Evolutionary conservation across 2,888 invertebrate genomes (phyloP), one percentile per base, ranked within the genome.

Genomic region (Eucriotettix oculatus): DNA sequence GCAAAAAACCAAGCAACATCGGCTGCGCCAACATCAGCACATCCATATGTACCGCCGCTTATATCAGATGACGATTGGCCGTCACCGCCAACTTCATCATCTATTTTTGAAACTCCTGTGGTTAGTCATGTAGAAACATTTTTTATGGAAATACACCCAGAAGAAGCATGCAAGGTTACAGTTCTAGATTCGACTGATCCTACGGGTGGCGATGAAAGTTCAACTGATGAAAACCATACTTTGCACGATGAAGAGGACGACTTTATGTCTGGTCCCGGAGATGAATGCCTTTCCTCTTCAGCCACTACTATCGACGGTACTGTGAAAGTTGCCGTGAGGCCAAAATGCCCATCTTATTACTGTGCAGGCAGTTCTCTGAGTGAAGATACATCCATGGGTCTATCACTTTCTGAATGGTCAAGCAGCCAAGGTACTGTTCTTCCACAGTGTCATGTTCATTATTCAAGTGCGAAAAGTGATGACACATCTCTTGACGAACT

Each of bases 361-460:
- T 56, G 60, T 54, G 54, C 58, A 17, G 61, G 89, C 66, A 86
- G 88, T 67, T 86, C 88, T 0, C 88, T 89, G 73, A 89, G 90
- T 10, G 90, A 90, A 72, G 90, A 90, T 68, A 90, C 90, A 0
- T 90, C 90, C 0, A 85, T 90, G 90, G 90, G 61, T 16, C 74
- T 90, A 42, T 90, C 90, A 68, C 84, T 89, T 68, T 90, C 90
- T 3, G 90, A 91, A 69, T 90, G 90, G 89, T 90, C 90, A 0
- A 90, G 89, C 48, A 90, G 89, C 58, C 90, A 89, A 0, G 90
- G 87, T 66, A 90, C 90, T 0, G 90, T 90, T 1, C 82, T 86
- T 1, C 86, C 89, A 69, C 90, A 68, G 75, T 81, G 10, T 75
- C 76, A 1, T 73, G 73, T 5, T 14, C 61, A 62, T 56, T 60